These are phyloP conservation scores for Chesias legatella DNA, from an alignment of 2,888 invertebrate genomes.

Conservation along the genomic window DNA sequence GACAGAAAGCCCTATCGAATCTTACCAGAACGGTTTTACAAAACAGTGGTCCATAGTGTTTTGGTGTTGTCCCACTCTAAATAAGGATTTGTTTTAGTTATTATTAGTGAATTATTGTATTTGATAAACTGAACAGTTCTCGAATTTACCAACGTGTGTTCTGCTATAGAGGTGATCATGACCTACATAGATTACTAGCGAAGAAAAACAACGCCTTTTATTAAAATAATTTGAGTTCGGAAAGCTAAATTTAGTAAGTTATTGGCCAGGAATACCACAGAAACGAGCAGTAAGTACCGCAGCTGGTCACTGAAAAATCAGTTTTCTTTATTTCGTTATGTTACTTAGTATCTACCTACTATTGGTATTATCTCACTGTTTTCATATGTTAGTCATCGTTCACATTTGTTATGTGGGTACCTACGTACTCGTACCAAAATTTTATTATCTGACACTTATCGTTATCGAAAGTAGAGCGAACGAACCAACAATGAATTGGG, in stretches of 20 bases:
- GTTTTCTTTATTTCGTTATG: too few species aligned
- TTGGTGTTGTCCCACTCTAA: conserved; percentile 6
- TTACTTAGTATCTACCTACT: too few species aligned
- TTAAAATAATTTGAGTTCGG: too few species aligned
- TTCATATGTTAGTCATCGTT: too few species aligned
- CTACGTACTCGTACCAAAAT: background rate
- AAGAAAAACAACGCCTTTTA: too few species aligned
- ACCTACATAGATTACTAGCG: too few species aligned
- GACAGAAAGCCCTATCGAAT: conserved; percentile 16
- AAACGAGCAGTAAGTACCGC: background rate
- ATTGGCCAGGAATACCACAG: too few species aligned
- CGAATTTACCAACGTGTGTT: too few species aligned
- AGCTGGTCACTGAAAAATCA: background rate
- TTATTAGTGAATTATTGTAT: too few species aligned
- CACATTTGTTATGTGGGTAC: too few species aligned
- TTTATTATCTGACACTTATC: conserved; percentile 20
- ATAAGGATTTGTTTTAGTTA: conserved; percentile 6
- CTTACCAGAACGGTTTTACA: background rate
- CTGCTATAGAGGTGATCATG: too few species aligned
- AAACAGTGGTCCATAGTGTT: conserved; percentile 5
- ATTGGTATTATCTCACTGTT: too few species aligned
- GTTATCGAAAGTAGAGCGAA: conserved; percentile 53
- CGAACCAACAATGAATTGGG: conserved; percentile 41
- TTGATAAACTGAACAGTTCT: conserved; percentile 22
- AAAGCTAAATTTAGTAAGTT: background rate